Evolutionary conservation across 1,140 invertebrate species (phyloP).

Genomic region (Diorhabda sublineata): DNA sequence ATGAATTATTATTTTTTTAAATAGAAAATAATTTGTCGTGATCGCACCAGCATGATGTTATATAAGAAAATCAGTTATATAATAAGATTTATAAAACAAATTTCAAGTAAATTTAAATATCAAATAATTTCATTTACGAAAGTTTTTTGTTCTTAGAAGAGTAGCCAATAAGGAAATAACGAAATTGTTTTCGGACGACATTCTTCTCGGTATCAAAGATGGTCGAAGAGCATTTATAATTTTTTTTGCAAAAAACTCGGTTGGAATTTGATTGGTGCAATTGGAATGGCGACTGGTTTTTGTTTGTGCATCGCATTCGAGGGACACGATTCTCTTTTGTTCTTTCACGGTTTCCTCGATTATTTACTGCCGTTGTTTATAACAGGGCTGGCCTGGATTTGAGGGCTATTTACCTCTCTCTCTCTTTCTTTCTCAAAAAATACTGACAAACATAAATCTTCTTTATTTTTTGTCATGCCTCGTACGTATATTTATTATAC

Average conservation of each 20-base stretch:
- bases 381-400: background rate
- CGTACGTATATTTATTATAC: too few relatives aligned
- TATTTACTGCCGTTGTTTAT: slow-evolving; percentile 23
- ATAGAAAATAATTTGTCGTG: too few relatives aligned
- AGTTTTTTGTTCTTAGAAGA: background rate
- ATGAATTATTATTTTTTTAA: too few relatives aligned
- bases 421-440: too few relatives aligned
- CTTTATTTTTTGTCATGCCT: too few relatives aligned
- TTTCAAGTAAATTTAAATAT: too few relatives aligned
- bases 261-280: slow-evolving; percentile 34
- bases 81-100: too few relatives aligned
- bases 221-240: slow-evolving; percentile 23
- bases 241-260: slow-evolving; percentile 26
- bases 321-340: slow-evolving; percentile 28
- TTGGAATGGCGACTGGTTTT: slow-evolving; percentile 33
- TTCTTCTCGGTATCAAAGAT: slow-evolving; percentile 26
- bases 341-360: slow-evolving; percentile 22
- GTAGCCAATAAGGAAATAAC: slow-evolving; percentile 29
- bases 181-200: slow-evolving; percentile 25
- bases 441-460: too few relatives aligned
- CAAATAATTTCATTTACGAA: too few relatives aligned
- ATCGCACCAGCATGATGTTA: too few relatives aligned
- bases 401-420: too few relatives aligned
- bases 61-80: too few relatives aligned
- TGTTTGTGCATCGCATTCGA: slow-evolving; percentile 19